A percentile compares a stretch with the other conserved stretches of the same genome.
Evolutionary conservation across 2,797 vertebrate genomes (phyloP).

Genomic region (Sciaenops ocellatus): DNA sequence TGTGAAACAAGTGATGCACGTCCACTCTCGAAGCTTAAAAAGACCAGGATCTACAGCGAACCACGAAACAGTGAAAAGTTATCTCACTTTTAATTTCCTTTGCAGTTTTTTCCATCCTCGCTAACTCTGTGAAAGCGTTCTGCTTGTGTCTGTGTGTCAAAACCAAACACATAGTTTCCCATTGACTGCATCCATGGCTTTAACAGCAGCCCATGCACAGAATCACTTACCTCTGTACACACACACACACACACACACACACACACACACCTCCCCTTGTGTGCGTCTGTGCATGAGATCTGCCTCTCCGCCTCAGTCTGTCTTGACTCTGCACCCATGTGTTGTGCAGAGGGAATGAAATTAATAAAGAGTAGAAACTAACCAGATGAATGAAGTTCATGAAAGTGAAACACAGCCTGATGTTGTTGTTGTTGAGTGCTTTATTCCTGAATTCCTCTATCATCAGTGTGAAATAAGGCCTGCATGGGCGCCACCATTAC

Average conservation of each 20-base stretch:
- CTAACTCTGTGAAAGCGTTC: conserved; percentile 53
- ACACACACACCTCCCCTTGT: background rate
- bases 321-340: conserved; percentile 7
- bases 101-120: conserved; percentile 52
- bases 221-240: conserved; percentile 58
- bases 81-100: conserved; percentile 49
- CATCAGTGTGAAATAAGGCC: conserved; percentile 20
- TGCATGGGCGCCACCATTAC: background rate
- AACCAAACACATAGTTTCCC: conserved; percentile 79
- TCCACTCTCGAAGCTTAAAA: background rate
- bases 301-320: conserved; percentile 11
- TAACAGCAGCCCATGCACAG: conserved; percentile 62
- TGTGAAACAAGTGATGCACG: background rate
- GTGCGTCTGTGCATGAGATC: conserved; percentile 13
- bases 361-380: conserved; percentile 18
- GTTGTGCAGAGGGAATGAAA: conserved; percentile 1
- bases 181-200: conserved; percentile 71
- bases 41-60: background rate
- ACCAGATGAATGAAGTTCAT: conserved; percentile 20
- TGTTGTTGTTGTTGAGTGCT: background rate
- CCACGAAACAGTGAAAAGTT: conserved; percentile 13
- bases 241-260: background rate
- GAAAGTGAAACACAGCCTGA: conserved; percentile 11
- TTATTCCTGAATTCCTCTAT: conserved; percentile 12
- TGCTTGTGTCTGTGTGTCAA: conserved; percentile 56